A percentile compares a stretch with the other conserved stretches of the same genome.
Conservation (phyloP, 2,113 vertebrate species). For the Redunca redunca region DNA sequence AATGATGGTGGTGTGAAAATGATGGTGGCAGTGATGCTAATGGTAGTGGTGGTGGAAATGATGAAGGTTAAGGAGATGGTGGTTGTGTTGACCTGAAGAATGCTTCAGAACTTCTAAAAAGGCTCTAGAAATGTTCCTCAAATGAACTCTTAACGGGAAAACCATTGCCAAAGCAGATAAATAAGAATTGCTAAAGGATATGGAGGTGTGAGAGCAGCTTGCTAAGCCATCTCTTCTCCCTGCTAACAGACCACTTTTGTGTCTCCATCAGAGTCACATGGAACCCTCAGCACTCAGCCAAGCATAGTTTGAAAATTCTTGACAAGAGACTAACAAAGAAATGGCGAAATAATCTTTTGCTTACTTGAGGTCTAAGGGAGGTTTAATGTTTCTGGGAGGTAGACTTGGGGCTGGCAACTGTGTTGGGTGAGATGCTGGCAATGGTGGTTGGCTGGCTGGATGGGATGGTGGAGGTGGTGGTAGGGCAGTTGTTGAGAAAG, state of each 20-base stretch:
- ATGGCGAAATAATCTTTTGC: constrained; percentile 5
- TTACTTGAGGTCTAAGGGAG: constrained; percentile 73
- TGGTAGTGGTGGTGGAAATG: not conserved
- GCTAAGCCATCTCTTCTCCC: not conserved
- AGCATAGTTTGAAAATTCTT: not conserved
- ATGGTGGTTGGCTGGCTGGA: constrained; percentile 57
- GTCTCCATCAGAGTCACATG: not conserved
- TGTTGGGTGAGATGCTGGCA: constrained; percentile 64
- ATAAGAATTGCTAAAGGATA: not conserved
- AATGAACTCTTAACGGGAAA: not conserved
- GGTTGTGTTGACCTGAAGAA: not conserved
- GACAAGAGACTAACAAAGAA: not conserved
- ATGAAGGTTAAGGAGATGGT: not conserved
- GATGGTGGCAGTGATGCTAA: fast-evolving
- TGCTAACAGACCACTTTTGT: not conserved
- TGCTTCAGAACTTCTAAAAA: not conserved
- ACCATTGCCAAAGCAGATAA: not conserved
- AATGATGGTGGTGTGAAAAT: not conserved
- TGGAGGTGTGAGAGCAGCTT: not conserved
- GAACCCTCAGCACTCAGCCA: not conserved
- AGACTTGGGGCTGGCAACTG: constrained; percentile 79
- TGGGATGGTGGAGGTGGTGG: constrained; percentile 61
- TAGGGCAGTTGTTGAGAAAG: constrained; percentile 37
- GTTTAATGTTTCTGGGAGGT: constrained; percentile 85
- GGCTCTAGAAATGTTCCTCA: not conserved